Base-by-base conservation (phyloP, 1,140 invertebrate species). In the Drosophila jambulina region DNA sequence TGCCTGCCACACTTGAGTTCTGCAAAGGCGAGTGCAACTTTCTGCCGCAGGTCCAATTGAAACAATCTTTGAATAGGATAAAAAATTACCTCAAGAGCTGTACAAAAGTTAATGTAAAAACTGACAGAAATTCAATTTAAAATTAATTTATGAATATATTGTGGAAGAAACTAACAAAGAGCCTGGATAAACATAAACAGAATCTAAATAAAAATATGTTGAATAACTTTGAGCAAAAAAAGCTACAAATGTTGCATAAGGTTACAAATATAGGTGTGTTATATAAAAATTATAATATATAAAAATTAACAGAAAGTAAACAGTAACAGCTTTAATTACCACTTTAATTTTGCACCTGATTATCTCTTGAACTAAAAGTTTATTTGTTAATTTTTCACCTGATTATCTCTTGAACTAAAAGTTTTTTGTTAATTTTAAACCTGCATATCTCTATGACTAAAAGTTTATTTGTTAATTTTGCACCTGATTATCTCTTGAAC, bases 1-100 rank as follows among this genome's bases (percentile, higher is more conserved):
- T 54, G 8, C 2, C 19, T 8, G 34, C 34, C 56, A 56, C 58
- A 78, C 82, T 85, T 64, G 70, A 76, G 48, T 56, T 71, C 54
- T 62, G 63, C 46, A 54, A 62, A 85, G 58, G 62, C 36, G 62
- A 57, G 51, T 51, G 59, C 74, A 78, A 71, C 40, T 67, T 65
- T 72, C 43, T 21, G 60, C 77, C 71, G 63, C 78, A 71, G 36
- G 64, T 27, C 65, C 45, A 71, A 61, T 49, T 58, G 59, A 80
- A 56, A 42, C 7, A 54, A 21, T 67, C 53, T 45, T 38, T 68
- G 27, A 40, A 43, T 64, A 38, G 15, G 1, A 3, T 8, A 38
- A 64, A 59, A 65, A 64, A 59, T 8, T 21, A 29, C 32, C 36
- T 64, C 60, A 69, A 69, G 65, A 43, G 36, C 23, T 46, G 51